These are phyloP conservation scores for Actias luna DNA, from an alignment of 2,888 invertebrate genomes.

Conservation along the genomic window DNA sequence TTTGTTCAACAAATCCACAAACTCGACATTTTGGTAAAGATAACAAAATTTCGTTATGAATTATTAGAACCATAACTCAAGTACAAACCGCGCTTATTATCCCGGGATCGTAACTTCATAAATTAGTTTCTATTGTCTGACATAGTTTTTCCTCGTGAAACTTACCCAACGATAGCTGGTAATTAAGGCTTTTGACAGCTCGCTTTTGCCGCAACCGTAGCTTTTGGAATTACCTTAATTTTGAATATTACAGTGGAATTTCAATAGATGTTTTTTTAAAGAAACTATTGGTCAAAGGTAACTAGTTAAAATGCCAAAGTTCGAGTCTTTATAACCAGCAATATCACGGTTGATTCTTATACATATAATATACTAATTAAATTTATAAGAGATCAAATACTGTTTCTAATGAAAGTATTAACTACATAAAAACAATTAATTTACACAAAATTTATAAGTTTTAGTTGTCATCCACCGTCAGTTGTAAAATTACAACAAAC, in stretches of 20 bases:
- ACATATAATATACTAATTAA: too few relatives aligned
- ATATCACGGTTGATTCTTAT: too few relatives aligned
- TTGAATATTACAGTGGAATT: neutral
- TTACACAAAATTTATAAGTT: too few relatives aligned
- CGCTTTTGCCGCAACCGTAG: slow-evolving; percentile 23
- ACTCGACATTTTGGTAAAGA: neutral
- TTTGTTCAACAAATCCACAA: neutral
- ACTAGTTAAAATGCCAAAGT: too few relatives aligned
- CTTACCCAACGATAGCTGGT: slow-evolving; percentile 26
- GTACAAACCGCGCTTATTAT: slow-evolving; percentile 15
- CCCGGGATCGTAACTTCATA: slow-evolving; percentile 25
- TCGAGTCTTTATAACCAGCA: too few relatives aligned
- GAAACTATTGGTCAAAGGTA: too few relatives aligned
- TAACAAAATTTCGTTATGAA: neutral
- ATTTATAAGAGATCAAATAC: too few relatives aligned
- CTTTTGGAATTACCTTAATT: slow-evolving; percentile 11
- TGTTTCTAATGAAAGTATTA: too few relatives aligned
- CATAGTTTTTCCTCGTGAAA: slow-evolving; percentile 32
- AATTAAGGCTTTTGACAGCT: slow-evolving; percentile 31
- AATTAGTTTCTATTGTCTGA: slow-evolving; percentile 34
- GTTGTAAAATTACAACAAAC: too few relatives aligned
- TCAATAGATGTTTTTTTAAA: neutral
- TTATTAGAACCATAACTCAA: slow-evolving; percentile 18
- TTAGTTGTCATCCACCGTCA: too few relatives aligned
- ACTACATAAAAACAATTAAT: too few relatives aligned